Base-by-base conservation (phyloP, 2,888 invertebrate species). In the Orthonychiurus folsomi region DNA sequence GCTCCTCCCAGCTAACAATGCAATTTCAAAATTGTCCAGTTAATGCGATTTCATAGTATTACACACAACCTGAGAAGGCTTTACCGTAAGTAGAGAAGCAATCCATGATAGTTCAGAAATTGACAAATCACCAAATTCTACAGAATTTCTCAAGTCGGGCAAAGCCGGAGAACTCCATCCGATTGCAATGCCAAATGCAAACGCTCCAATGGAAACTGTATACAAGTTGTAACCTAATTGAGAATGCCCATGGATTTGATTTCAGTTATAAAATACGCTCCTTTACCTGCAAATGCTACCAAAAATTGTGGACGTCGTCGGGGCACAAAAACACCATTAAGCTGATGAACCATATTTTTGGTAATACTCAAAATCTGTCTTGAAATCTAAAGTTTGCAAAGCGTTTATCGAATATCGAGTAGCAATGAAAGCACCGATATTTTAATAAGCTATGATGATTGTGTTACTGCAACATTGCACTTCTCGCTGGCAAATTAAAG, bases 181-280 rank as follows among this genome's bases (percentile, higher is more conserved):
- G 5, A 71, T 61, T 0, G 69, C 68, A 12, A 66, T 48, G 20
- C 71, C 71, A 59, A 71, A 65, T 2, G 68, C 68, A 50, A 71
- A 66, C 1, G 71, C 69, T 47, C 71, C 71, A 66, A 71, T 64
- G 48, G 89, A 87, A 15, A 88, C 86, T 82, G 79, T 55, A 76
- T 9, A 37, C 5, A 37, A 37, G 15, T 37, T 37, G 37, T 37
- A 9, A 37, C 37, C 15, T 37, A 9, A 5, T 9, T 37, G 15
- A 37, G 15, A 5, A 37, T 37, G n/a, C 37, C 37, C 9, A 37
- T 37, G 15, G 15, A 37, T 9, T 37, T 15, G 15, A 15, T 37
- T 37, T 37, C 37, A 37, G 15, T 15, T 37, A 9, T 37, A 37
- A 15, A 37, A 37, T 9, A 37, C n/a, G n/a, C n/a, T n/a, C n/a